phyloP scores from a whole-genome alignment of 2,797 vertebrate species.

The Tolypeutes matacus region DNA sequence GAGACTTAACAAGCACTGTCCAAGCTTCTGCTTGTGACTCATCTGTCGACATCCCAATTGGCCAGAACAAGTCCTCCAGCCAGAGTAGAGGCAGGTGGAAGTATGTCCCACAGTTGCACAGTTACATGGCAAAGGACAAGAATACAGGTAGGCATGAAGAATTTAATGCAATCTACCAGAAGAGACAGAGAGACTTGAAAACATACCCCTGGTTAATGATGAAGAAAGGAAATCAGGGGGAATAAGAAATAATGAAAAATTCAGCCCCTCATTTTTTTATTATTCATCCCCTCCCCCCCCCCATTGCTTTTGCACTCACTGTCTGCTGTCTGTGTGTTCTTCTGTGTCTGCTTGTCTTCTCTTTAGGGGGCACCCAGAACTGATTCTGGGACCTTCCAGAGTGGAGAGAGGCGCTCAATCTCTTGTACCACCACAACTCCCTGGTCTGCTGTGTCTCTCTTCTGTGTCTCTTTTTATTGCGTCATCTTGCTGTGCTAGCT shows the following conservation, averaged over 20 bases:
- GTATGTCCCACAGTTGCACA: too few relatives aligned
- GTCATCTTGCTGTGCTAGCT: too few relatives aligned
- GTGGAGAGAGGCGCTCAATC: too few relatives aligned
- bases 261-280: not conserved
- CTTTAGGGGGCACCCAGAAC: too few relatives aligned
- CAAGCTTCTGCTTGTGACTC: not conserved
- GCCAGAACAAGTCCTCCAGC: not conserved
- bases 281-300: too few relatives aligned
- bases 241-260: not conserved
- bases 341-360: too few relatives aligned
- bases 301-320: too few relatives aligned
- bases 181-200: conserved; percentile 19
- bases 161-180: conserved; percentile 22
- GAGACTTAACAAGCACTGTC: not conserved
- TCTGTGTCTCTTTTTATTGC: too few relatives aligned
- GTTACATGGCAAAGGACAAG: not conserved
- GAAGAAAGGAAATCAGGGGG: conserved; percentile 31
- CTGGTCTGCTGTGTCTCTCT: too few relatives aligned
- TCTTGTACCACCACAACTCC: too few relatives aligned
- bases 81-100: not conserved
- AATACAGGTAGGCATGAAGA: not conserved
- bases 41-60: not conserved
- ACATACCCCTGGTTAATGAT: not conserved
- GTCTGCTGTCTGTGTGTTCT: too few relatives aligned
- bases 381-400: too few relatives aligned